Base-by-base conservation (phyloP, 2,888 invertebrate genomes). In the Meta bourneti region DNA sequence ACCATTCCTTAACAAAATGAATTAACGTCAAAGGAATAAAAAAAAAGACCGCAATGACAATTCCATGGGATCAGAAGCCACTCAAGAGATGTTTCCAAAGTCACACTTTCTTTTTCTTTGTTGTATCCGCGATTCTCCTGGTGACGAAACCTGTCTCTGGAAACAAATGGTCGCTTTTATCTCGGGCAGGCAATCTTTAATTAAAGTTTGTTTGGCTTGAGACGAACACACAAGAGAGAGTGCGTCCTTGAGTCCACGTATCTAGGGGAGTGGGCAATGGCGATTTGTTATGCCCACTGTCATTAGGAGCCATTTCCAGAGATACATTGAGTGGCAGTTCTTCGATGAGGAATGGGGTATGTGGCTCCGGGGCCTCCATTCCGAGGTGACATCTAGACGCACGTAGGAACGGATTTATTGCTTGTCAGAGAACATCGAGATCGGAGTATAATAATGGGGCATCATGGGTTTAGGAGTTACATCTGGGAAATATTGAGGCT, bases 221-320 rank as follows among this genome's bases (percentile, higher is more conserved):
- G 61, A n/a, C 54, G 77, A 82, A 89, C 72, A 74, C 74, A 86
- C 78, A 49, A 8, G 16, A 16, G 49, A 48, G 34, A 1, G 34
- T 16, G 54, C 69, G 81, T 19, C 90, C 86, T 86, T 90, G 81
- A 54, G 16, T 51, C 69, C 19, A 9, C 70, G 54, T 70, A 75
- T 77, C 86, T 86, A 75, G 90, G 90, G 90, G 86, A 90, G 90
- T 90, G 90, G 81, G 86, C 20, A 54, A 72, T 13, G 75, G 54
- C 77, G 70, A 90, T 90, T 90, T 86, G 81, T 90, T 90, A 80
- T 81, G 90, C 75, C 70, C 74, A 77, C 90, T 90, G 90, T 77
- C 90, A 86, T 90, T 86, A 86, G 34, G 34, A 61, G 87, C 54
- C 71, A 80, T 87, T 61, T 49, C 48, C 71, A 61, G 13, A 61